These are phyloP conservation scores for Vipera latastei DNA, from an alignment of 2,797 vertebrate species.

Conservation along the genomic window DNA sequence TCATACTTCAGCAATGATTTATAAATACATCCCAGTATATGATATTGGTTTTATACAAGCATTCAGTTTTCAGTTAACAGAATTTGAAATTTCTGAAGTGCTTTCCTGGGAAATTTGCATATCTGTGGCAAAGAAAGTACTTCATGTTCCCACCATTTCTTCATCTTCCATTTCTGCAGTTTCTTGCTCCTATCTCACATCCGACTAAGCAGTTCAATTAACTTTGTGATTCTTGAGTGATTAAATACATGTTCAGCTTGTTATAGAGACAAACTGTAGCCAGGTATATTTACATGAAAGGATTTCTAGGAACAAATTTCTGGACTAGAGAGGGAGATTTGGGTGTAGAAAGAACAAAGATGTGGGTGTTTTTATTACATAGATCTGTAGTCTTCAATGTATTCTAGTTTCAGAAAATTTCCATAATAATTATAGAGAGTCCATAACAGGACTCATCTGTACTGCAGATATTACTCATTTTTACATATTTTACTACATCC, in stretches of 20 bases:
- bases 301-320: not conserved
- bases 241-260: constrained; percentile 81
- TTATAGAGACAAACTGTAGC: constrained; percentile 70
- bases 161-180: not conserved
- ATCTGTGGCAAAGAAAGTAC: constrained; percentile 77
- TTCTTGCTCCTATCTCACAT: constrained; percentile 67
- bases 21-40: not conserved
- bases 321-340: not conserved
- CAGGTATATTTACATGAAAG: constrained; percentile 64
- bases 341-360: not conserved
- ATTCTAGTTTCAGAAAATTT: not conserved
- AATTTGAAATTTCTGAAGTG: not conserved
- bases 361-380: not conserved
- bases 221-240: constrained; percentile 76
- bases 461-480: not conserved
- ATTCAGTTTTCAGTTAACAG: not conserved
- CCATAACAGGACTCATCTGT: not conserved
- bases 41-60: not conserved
- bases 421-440: not conserved
- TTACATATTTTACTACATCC: not conserved
- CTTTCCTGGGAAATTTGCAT: constrained; percentile 61
- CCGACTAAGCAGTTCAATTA: constrained; percentile 84
- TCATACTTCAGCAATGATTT: not conserved
- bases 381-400: not conserved
- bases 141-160: not conserved